Evolutionary conservation across 2,888 invertebrate genomes (phyloP).

Genomic region (Baronia brevicornis): DNA sequence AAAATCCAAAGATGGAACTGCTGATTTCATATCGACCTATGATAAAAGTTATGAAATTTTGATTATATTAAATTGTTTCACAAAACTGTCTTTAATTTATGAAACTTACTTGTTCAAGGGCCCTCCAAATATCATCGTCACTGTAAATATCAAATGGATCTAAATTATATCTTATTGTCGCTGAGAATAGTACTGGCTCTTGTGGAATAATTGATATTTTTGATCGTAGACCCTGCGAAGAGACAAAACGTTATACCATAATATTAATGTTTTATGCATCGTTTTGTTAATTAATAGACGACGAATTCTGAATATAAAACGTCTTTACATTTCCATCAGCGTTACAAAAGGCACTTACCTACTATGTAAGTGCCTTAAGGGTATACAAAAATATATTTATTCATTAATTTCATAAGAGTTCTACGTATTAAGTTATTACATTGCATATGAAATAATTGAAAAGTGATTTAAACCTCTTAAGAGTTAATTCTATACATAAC

Average conservation of each 20-base stretch:
- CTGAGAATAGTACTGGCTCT: slow-evolving; percentile 80
- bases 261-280: slow-evolving; percentile 1
- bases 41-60: slow-evolving; percentile 13
- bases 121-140: slow-evolving; percentile 82
- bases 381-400: too few species aligned
- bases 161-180: slow-evolving; percentile 81
- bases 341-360: too few species aligned
- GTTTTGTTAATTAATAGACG: too few species aligned
- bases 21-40: slow-evolving; percentile 84
- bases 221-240: slow-evolving; percentile 73
- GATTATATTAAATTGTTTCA: slow-evolving; percentile 1
- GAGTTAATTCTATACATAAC: too few species aligned
- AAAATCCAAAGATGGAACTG: slow-evolving; percentile 78
- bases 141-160: slow-evolving; percentile 83
- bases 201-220: slow-evolving; percentile 82
- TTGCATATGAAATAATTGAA: too few species aligned
- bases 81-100: background rate
- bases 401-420: too few species aligned
- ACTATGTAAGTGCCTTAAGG: too few species aligned
- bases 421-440: too few species aligned
- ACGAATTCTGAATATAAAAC: slow-evolving; percentile 18
- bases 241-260: slow-evolving; percentile 24
- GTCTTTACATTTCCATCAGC: slow-evolving; percentile 9
- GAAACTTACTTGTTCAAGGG: slow-evolving; percentile 78
- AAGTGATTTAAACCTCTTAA: too few species aligned